Evolutionary conservation across 2,113 vertebrate genomes (phyloP), one percentile per base, ranked within the genome.

Genomic region (Scalopus aquaticus): DNA sequence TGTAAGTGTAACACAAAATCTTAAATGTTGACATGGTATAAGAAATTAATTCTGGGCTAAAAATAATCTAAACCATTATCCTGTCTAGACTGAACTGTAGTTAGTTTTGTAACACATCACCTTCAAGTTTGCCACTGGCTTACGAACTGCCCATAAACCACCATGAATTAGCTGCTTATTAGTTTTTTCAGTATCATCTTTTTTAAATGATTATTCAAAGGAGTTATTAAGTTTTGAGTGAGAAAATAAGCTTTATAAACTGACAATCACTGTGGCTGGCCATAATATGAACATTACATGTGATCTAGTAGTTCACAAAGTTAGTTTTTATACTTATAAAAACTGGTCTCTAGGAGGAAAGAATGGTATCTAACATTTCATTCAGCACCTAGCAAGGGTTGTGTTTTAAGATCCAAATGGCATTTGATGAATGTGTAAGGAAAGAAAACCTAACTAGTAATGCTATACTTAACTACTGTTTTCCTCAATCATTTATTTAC

Each of bases 121-220:
- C 60, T 89, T 69, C 73, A 56, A 37, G 79, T 79, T 54, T 79
- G 42, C 19, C 73, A 79, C 44, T 54, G 5, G n/a, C 60, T 94
- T 84, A 60, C 2, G 20, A 54, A 35, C 5, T 15, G 10, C 42
- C 54, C 35, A n/a, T 42, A 49, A 70, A 62, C n/a, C 5, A 84
- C 20, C n/a, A 42, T 26, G 28, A 83, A 51, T 15, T 16, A 73
- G 42, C 22, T 35, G 22, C 74, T 49, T 65, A 42, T 56, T 44
- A 81, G 69, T 82, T 91, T 74, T 64, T 82, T 46, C 42, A 24
- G 35, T n/a, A 83, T 2, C 60, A 95, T 69, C 35, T 58, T 56
- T 81, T 64, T 35, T 67, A 56, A 42, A 65, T 37, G 17, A 46
- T 17, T 67, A 87, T 76, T 95, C 76, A 92, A 91, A 92, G 80